phyloP scores from a whole-genome alignment of 2,113 vertebrate genomes.

The Cebus imitator region DNA sequence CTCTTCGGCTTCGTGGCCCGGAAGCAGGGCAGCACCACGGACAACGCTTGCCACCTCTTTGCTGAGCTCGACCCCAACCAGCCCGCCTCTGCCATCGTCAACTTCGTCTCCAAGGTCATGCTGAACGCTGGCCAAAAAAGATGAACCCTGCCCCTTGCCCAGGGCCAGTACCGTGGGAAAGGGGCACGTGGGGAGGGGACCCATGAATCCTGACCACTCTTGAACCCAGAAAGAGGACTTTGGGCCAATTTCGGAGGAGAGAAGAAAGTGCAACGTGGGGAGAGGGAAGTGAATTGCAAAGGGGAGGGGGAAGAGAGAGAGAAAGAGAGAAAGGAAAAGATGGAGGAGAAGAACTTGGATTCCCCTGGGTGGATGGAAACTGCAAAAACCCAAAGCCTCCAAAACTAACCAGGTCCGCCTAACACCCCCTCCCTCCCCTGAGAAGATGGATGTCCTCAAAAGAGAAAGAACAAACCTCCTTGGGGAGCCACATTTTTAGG shows the following conservation, averaged over 20 bases:
- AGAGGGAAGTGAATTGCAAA: slow-evolving; percentile 85
- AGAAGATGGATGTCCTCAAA: background rate
- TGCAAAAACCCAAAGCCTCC: slow-evolving; percentile 77
- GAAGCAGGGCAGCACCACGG: slow-evolving; percentile 98
- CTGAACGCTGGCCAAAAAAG: slow-evolving; percentile 91
- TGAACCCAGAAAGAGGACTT: slow-evolving; percentile 90
- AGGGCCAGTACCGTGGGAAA: slow-evolving; percentile 62
- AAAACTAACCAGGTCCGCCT: slow-evolving; percentile 73
- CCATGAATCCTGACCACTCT: slow-evolving; percentile 75
- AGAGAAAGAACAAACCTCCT: background rate
- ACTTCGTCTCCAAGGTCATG: slow-evolving; percentile 97
- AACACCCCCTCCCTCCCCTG: background rate
- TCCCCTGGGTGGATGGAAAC: slow-evolving; percentile 69
- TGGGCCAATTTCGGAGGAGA: slow-evolving; percentile 87
- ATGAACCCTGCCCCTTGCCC: slow-evolving; percentile 83
- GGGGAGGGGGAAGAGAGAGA: slow-evolving; percentile 69
- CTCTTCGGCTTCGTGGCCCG: slow-evolving; percentile 98
- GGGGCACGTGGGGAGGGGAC: slow-evolving; percentile 35
- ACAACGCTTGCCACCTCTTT: slow-evolving; percentile 98
- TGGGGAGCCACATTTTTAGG: background rate
- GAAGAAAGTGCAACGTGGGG: slow-evolving; percentile 91
- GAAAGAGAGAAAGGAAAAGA: slow-evolving; percentile 65
- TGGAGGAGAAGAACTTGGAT: slow-evolving; percentile 67
- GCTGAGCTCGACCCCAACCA: slow-evolving; percentile 96
- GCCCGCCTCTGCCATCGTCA: slow-evolving; percentile 96